Conservation (phyloP, 2,113 vertebrate species). For the Notothenia coriiceps region DNA sequence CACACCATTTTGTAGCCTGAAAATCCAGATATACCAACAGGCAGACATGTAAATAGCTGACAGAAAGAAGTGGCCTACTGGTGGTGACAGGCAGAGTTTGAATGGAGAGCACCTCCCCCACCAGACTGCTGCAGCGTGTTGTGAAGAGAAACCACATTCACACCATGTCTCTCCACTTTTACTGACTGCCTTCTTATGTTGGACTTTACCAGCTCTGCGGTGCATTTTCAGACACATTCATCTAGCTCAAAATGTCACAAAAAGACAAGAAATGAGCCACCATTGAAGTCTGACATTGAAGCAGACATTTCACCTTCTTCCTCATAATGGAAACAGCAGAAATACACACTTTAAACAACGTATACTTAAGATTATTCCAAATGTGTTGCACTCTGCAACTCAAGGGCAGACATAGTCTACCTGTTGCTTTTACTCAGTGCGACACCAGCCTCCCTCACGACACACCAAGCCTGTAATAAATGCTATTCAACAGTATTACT, state of each 20-base stretch:
- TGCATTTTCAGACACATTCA: background rate
- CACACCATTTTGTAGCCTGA: background rate
- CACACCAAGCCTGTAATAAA: background rate
- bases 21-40: background rate
- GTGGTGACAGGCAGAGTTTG: slow-evolving; percentile 51
- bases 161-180: background rate
- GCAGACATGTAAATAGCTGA: slow-evolving; percentile 23
- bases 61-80: background rate
- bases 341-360: background rate
- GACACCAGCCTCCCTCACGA: slow-evolving; percentile 10
- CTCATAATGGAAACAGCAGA: rapidly evolving
- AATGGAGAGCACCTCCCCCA: slow-evolving; percentile 74
- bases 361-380: background rate
- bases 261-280: background rate
- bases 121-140: slow-evolving; percentile 52
- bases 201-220: background rate
- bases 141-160: background rate
- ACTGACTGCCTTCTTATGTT: background rate
- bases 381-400: background rate
- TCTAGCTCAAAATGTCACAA: background rate
- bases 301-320: background rate
- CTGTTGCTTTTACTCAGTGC: slow-evolving; percentile 62
- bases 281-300: background rate
- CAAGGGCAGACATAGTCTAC: slow-evolving; percentile 14
- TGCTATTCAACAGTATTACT: background rate